Evolutionary conservation across 2,888 invertebrate genomes (phyloP).

Genomic region (Cheilosia vulpina): DNA sequence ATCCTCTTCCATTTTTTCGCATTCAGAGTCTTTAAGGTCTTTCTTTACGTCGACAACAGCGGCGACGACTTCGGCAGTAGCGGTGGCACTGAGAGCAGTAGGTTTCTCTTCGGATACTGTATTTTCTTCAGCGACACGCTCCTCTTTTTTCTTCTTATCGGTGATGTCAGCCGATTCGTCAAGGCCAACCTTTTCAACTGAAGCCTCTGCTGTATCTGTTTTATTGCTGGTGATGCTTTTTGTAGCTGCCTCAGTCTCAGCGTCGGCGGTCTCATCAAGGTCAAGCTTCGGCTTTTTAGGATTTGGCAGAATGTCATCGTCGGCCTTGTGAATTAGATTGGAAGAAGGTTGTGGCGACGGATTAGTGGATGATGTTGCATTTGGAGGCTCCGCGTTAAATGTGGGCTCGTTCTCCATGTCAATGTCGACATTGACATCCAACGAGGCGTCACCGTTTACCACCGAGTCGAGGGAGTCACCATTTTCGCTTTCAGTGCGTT

Average conservation of each 20-base stretch:
- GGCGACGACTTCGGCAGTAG: constrained; percentile 81
- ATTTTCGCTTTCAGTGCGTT: constrained; percentile 87
- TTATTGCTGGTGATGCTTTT: constrained; percentile 51
- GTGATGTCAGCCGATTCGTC: constrained; percentile 24
- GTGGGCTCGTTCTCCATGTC: constrained; percentile 85
- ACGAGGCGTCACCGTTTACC: constrained; percentile 84
- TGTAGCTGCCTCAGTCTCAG: constrained; percentile 60
- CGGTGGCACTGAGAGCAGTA: constrained; percentile 77
- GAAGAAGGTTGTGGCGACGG: constrained; percentile 60
- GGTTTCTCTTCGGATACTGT: constrained; percentile 69
- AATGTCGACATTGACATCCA: constrained; percentile 85
- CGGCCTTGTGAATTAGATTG: constrained; percentile 77
- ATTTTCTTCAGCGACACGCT: constrained; percentile 9
- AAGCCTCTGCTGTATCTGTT: constrained; percentile 18
- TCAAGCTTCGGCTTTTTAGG: constrained; percentile 83
- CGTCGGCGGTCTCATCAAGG: constrained; percentile 50
- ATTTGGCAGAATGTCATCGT: constrained; percentile 83
- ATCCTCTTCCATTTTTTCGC: constrained; percentile 66
- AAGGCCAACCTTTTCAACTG: constrained; percentile 26
- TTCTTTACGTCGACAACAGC: constrained; percentile 77
- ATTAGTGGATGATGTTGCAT: constrained; percentile 81
- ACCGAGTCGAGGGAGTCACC: constrained; percentile 86
- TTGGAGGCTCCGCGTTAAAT: constrained; percentile 79
- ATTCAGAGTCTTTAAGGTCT: constrained; percentile 22
- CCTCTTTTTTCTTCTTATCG: constrained; percentile 47